Base-by-base conservation (phyloP, 2,113 vertebrate genomes). In the Silurus glanis region DNA sequence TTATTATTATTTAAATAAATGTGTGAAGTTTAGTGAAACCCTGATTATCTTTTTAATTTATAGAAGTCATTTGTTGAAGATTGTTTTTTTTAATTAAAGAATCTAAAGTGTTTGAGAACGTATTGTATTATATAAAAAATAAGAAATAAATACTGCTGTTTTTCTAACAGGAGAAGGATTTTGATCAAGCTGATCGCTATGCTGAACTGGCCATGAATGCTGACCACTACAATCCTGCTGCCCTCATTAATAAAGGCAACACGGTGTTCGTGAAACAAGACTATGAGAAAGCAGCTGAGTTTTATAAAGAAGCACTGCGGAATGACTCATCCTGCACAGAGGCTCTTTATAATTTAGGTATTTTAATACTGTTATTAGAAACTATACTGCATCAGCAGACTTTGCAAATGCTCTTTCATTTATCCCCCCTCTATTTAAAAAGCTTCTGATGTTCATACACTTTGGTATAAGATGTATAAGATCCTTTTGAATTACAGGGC, bases 251-350 rank as follows among this genome's bases (percentile, higher is more conserved):
- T 95, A 99, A 99, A 92, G 98, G 97, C 86, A 99, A 99, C 92
- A 96, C 96, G 0, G 91, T 97, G 89, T 99, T 97, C 91, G 93
- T 94, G 90, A 97, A 91, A 9, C 95, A 95, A 84, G 97, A 99
- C 89, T 96, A 93, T 74, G 97, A 98, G 89, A 99, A 99, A 93
- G 97, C 98, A 86, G 96, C 96, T 25, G 98, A 99, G 89, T 99
- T 97, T 91, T 99, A 96, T 89, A 97, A 97, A 87, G 98, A 99
- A 90, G 97, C 98, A 23, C 94, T 99, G 64, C 95, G 97, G 90
- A 99, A 99, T 6, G 98, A 99, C 90, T 98, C 97, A 0, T 98
- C 96, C 7, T 99, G 98, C 92, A 98, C 98, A 0, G 97, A 99
- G 93, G 97, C 96, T 5, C 97, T 99, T 84, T 98, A 99, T 89